Base-by-base conservation (phyloP, 2,888 invertebrate species). In the Lymantria dispar region DNA sequence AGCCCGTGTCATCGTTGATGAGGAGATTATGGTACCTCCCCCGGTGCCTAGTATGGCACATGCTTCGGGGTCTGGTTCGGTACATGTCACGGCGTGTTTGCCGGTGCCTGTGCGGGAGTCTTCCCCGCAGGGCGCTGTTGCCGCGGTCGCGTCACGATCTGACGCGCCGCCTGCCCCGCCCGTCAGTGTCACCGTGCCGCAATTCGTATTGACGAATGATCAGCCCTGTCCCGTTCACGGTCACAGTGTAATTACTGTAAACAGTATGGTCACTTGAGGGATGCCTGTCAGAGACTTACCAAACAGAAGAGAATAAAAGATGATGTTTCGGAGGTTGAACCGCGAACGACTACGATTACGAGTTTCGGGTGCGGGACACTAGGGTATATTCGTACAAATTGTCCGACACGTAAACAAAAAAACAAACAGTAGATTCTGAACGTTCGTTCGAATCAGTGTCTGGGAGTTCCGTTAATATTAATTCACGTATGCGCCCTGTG, bases 231-330 rank as follows among this genome's bases (percentile, higher is more conserved):
- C n/a, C 43, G 37, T 9, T 8, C n/a, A 7, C 11, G 38, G 7
- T 9, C 44, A 10, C 50, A 47, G 13, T 41, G 41, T 14, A 14
- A 14, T 15, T 41, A 14, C 12, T 56, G 56, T 43, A 53, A 58
- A 30, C 47, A 52, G 15, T 54, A 45, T 14, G 54, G 54, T 10
- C 52, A 58, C 38, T 5, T 29, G 10, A 52, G 43, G 31, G 52
- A 54, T 7, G 44, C 36, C n/a, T 52, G 58, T 12, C 37, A 37
- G 10, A 7, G 37, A 8, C 37, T 37, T 3, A 11, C 37, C 37
- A 8, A 37, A 11, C 37, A 37, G 37, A 37, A 37, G 8, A n/a
- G n/a, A 7, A 3, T 3, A 8, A 37, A 37, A 10, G n/a, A 37
- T 10, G 37, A 10, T 37, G 37, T 11, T 11, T 7, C 10, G n/a